Conservation (phyloP, 2,888 invertebrate genomes). For the Petrolisthes manimaculis region DNA sequence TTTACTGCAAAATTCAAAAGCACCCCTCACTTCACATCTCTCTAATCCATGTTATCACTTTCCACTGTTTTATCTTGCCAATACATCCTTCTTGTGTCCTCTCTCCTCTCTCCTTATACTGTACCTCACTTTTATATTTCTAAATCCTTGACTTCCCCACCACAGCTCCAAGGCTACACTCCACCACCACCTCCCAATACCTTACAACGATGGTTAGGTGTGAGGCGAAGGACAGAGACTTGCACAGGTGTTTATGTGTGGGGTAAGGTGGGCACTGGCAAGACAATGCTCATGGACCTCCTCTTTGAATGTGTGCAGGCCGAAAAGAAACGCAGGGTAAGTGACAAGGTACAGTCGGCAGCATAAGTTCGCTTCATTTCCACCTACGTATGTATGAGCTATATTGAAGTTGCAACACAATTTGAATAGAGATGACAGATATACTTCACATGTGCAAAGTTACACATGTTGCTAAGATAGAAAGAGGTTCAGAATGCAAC, state of each 20-base stretch:
- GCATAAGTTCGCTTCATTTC: no score
- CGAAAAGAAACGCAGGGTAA: constrained; percentile 67
- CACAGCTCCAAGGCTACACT: constrained; percentile 5
- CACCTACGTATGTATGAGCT: no score
- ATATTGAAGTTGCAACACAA: no score
- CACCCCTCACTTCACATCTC: no score
- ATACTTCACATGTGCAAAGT: no score
- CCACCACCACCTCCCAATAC: constrained; percentile 35
- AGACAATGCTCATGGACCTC: constrained; percentile 99
- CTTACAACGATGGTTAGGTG: constrained; percentile 23
- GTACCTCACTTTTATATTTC: background rate
- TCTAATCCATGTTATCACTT: no score
- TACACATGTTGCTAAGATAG: no score
- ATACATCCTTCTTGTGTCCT: no score
- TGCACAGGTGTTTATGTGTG: constrained; percentile 65
- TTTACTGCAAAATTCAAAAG: no score
- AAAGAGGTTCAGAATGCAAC: no score
- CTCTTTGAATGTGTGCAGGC: constrained; percentile 85
- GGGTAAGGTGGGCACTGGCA: constrained; percentile 86
- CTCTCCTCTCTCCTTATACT: background rate
- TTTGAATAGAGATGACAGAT: no score
- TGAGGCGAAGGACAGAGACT: constrained; percentile 2
- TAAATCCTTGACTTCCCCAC: background rate
- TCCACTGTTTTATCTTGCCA: no score
- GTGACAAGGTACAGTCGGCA: constrained; percentile 4